phyloP scores from a whole-genome alignment of 2,888 invertebrate genomes.

The Pollenia labialis region DNA sequence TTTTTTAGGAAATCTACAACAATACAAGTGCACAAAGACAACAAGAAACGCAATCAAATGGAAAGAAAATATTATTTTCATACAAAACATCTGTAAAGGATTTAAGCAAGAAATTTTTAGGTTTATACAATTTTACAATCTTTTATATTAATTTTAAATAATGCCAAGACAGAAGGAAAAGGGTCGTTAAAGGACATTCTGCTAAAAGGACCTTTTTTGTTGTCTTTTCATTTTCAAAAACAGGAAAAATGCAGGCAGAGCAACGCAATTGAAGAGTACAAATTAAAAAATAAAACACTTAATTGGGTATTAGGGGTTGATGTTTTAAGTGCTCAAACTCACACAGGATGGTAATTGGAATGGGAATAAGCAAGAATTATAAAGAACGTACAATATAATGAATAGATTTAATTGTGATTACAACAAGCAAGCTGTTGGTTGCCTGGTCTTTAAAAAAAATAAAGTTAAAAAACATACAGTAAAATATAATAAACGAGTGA shows the following conservation, averaged over 20 bases:
- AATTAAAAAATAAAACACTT: slow-evolving; percentile 64
- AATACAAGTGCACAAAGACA: slow-evolving; percentile 15
- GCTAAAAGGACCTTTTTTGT: slow-evolving; percentile 18
- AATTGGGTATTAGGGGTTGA: slow-evolving; percentile 72
- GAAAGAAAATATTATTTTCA: slow-evolving; percentile 55
- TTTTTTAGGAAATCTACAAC: slow-evolving; percentile 8
- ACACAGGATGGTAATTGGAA: slow-evolving; percentile 19
- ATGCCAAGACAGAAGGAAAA: not conserved
- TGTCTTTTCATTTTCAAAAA: slow-evolving; percentile 28
- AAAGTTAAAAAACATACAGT: slow-evolving; percentile 30
- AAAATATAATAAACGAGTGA: slow-evolving; percentile 18
- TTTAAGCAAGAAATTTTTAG: slow-evolving; percentile 25
- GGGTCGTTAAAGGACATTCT: slow-evolving; percentile 44
- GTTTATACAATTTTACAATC: not conserved
- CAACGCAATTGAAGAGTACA: slow-evolving; percentile 34
- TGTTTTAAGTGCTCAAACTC: slow-evolving; percentile 36
- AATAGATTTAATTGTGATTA: slow-evolving; percentile 69
- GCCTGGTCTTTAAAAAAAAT: slow-evolving; percentile 44
- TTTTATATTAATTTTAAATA: slow-evolving; percentile 34
- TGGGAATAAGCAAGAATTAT: slow-evolving; percentile 39
- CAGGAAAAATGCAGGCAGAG: not conserved
- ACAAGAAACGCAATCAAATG: slow-evolving; percentile 36
- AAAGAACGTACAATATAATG: slow-evolving; percentile 47
- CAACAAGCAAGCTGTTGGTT: slow-evolving; percentile 69
- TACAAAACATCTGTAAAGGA: slow-evolving; percentile 42